Evolutionary conservation across 2,888 invertebrate species (phyloP).

Genomic region (Cantharis rustica): DNA sequence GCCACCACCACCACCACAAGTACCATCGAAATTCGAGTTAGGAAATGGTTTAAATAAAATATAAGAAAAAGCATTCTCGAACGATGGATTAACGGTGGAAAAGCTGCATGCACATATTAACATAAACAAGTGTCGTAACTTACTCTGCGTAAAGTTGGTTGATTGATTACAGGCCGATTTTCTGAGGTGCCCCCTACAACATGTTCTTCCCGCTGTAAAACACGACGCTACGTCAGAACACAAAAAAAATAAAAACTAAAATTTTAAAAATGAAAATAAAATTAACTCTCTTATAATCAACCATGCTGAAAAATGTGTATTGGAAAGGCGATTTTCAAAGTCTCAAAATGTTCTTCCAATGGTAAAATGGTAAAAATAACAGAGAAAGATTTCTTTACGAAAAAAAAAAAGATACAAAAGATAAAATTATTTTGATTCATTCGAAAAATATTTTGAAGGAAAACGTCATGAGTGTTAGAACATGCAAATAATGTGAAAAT

Average conservation of each 20-base stretch:
- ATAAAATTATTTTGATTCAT: too few species aligned
- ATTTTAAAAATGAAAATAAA: neutral
- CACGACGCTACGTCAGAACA: slow-evolving; percentile 46
- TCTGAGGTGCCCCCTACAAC: slow-evolving; percentile 27
- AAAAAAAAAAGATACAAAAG: too few species aligned
- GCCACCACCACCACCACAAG: neutral
- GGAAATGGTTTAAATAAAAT: neutral
- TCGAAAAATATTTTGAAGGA: too few species aligned
- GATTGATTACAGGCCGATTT: slow-evolving; percentile 22
- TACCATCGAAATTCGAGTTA: neutral
- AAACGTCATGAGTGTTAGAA: too few species aligned
- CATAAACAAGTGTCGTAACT: slow-evolving; percentile 13
- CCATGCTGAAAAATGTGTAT: neutral
- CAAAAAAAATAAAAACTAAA: slow-evolving; percentile 35
- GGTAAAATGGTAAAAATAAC: too few species aligned
- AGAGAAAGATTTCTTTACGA: neutral
- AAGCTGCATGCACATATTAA: neutral
- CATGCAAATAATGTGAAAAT: too few species aligned
- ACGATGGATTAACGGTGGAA: neutral
- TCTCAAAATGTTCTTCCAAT: neutral
- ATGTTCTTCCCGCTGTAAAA: slow-evolving; percentile 40
- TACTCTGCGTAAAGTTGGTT: slow-evolving; percentile 29
- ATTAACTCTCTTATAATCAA: neutral
- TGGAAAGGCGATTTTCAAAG: neutral
- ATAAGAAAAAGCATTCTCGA: neutral